Evolutionary conservation across 2,888 invertebrate genomes (phyloP).

Genomic region (Stegana nigrithorax): DNA sequence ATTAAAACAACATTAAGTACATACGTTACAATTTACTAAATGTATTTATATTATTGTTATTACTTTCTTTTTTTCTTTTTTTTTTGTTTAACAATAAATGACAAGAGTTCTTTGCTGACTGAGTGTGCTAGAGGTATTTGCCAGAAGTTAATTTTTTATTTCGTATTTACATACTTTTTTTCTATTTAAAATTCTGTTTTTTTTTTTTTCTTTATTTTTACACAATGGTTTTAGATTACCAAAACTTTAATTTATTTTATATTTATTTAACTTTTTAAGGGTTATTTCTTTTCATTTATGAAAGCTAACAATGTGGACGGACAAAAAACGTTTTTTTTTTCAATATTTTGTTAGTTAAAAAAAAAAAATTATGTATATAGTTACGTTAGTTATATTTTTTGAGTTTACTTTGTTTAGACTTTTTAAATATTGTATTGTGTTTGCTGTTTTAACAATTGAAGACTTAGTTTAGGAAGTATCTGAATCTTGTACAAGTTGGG

Average conservation of each 20-base stretch:
- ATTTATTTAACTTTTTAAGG: too few relatives aligned
- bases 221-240: too few relatives aligned
- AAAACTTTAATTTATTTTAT: too few relatives aligned
- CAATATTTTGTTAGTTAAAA: too few relatives aligned
- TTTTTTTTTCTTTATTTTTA: slow-evolving; percentile 32
- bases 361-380: slow-evolving; percentile 66
- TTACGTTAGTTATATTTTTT: not conserved
- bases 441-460: slow-evolving; percentile 22
- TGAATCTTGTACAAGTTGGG: slow-evolving; percentile 19
- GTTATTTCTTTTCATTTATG: slow-evolving; percentile 56
- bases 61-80: slow-evolving; percentile 15
- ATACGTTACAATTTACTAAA: slow-evolving; percentile 13
- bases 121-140: slow-evolving; percentile 45
- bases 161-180: slow-evolving; percentile 11
- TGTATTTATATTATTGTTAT: slow-evolving; percentile 8
- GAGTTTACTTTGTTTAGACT: slow-evolving; percentile 18
- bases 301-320: slow-evolving; percentile 69
- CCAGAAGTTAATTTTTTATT: slow-evolving; percentile 13
- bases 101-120: slow-evolving; percentile 34
- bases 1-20: too few relatives aligned
- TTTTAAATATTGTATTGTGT: slow-evolving; percentile 20
- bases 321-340: too few relatives aligned
- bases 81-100: slow-evolving; percentile 23
- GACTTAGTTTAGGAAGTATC: slow-evolving; percentile 25
- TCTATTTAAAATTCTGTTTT: slow-evolving; percentile 11